These are phyloP conservation scores for Cyrtodaria siliqua DNA, from an alignment of 2,888 invertebrate species.

Conservation along the genomic window DNA sequence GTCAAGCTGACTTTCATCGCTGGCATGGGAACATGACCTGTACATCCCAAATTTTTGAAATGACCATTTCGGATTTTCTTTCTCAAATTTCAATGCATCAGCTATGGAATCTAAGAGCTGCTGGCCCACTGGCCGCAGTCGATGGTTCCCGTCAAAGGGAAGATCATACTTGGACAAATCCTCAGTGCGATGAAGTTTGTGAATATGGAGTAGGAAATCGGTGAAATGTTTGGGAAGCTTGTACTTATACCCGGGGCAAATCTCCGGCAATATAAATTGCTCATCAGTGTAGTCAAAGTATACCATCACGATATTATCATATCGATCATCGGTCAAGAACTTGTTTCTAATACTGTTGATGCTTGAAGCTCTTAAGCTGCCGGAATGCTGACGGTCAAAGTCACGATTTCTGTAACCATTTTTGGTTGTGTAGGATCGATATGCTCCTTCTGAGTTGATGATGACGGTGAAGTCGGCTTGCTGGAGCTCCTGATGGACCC, in stretches of 20 bases:
- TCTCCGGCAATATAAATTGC: slow-evolving; percentile 48
- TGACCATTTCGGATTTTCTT: slow-evolving; percentile 43
- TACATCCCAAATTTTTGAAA: slow-evolving; percentile 22
- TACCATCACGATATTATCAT: slow-evolving; percentile 61
- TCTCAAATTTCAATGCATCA: slow-evolving; percentile 26
- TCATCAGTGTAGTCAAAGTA: slow-evolving; percentile 60
- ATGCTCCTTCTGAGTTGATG: slow-evolving; percentile 58
- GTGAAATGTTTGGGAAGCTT: slow-evolving; percentile 60
- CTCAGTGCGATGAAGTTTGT: slow-evolving; percentile 53
- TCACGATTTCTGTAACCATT: background rate
- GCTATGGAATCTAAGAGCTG: slow-evolving; percentile 38
- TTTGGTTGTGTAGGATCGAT: slow-evolving; percentile 23
- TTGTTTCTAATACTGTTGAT: slow-evolving; percentile 54
- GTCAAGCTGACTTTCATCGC: slow-evolving; percentile 50
- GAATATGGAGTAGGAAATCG: slow-evolving; percentile 59
- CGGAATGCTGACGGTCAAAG: no score
- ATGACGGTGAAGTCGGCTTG: slow-evolving; percentile 52
- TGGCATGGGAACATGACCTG: slow-evolving; percentile 34
- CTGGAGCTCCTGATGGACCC: slow-evolving; percentile 60
- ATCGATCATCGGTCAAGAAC: slow-evolving; percentile 48
- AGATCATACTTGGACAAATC: slow-evolving; percentile 50
- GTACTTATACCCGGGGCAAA: slow-evolving; percentile 59
- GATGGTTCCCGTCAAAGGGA: slow-evolving; percentile 51
- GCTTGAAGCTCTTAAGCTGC: slow-evolving; percentile 28
- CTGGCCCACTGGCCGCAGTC: slow-evolving; percentile 37